phyloP scores from a whole-genome alignment of 2,888 invertebrate genomes.

The Eumacrocentrus americanus region DNA sequence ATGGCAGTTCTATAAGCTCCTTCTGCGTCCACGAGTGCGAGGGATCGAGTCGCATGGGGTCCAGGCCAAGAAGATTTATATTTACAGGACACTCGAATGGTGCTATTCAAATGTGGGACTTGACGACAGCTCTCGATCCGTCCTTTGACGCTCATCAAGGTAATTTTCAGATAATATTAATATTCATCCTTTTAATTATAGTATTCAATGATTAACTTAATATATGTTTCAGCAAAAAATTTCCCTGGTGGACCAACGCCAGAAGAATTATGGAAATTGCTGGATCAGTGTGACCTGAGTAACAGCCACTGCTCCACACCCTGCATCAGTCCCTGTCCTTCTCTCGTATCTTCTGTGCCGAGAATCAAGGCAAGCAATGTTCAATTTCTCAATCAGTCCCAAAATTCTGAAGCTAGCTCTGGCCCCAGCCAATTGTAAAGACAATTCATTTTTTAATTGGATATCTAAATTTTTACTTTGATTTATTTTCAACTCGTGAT shows the following conservation, averaged over 20 bases:
- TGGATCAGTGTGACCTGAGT: slow-evolving; percentile 94
- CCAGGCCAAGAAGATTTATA: slow-evolving; percentile 83
- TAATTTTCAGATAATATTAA: slow-evolving; percentile 38
- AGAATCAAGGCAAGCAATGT: slow-evolving; percentile 68
- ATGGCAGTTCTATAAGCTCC: slow-evolving; percentile 90
- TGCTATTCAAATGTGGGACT: slow-evolving; percentile 97
- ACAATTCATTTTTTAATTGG: slow-evolving; percentile 21
- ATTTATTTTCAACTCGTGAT: slow-evolving; percentile 26
- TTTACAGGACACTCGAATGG: slow-evolving; percentile 93
- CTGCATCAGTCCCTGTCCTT: slow-evolving; percentile 77
- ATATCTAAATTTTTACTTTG: slow-evolving; percentile 36
- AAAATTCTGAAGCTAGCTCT: slow-evolving; percentile 46
- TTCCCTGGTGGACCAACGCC: slow-evolving; percentile 89
- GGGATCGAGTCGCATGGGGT: slow-evolving; percentile 91
- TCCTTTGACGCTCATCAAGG: slow-evolving; percentile 64
- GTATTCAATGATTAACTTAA: background rate
- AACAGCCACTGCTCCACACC: slow-evolving; percentile 80
- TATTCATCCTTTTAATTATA: background rate
- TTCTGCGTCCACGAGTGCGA: slow-evolving; percentile 98
- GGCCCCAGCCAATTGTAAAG: slow-evolving; percentile 49
- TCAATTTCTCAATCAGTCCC: slow-evolving; percentile 68
- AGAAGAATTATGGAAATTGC: slow-evolving; percentile 85
- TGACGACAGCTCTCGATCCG: slow-evolving; percentile 91
- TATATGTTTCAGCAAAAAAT: slow-evolving; percentile 63
- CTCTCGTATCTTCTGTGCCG: slow-evolving; percentile 62